Evolutionary conservation across 2,888 invertebrate species (phyloP), one percentile per base, ranked within the genome.

Genomic region (Acleris emargana): DNA sequence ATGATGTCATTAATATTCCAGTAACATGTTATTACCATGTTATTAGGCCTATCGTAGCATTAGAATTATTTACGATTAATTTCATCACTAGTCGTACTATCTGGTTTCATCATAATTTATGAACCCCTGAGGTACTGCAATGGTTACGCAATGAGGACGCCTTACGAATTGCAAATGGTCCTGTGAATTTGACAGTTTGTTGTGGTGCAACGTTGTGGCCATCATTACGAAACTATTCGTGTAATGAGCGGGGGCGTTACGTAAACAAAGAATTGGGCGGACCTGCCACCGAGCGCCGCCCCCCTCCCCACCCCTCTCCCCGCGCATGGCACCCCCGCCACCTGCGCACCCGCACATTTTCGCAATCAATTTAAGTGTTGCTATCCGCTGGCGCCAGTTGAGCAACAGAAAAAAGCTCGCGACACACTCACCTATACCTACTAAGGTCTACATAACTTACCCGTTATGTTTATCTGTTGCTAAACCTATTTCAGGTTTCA

Each of bases 221-320:
- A 42, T 20, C 11, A 49, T 85, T 82, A 76, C 81, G 78, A 83
- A 82, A 76, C 79, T 78, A 78, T 78, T 81, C 73, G 73, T 73
- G 76, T 89, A 90, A 90, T 88, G 84, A 88, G 83, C 75, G 84
- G 83, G 89, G 91, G 91, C 89, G 91, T 89, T 85, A 84, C 88
- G 83, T 89, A 89, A 91, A 91, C 91, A 91, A 91, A 89, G 89
- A 86, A 85, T 81, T 88, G 91, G 91, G 91, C 90, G 91, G 89
- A 80, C 81, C 88, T 81, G 88, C 84, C 82, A 83, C 84, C 75
- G 85, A 84, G 83, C 82, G 77, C 85, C 87, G 80, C 87, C 87
- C 80, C 72, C 62, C 71, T 69, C 76, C 74, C 75, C 77, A 75
- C 72, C 75, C 75, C 78, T 79, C 73, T 69, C 76, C 74, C 75